phyloP scores from a whole-genome alignment of 2,113 vertebrate species.

The Pimephales promelas region DNA sequence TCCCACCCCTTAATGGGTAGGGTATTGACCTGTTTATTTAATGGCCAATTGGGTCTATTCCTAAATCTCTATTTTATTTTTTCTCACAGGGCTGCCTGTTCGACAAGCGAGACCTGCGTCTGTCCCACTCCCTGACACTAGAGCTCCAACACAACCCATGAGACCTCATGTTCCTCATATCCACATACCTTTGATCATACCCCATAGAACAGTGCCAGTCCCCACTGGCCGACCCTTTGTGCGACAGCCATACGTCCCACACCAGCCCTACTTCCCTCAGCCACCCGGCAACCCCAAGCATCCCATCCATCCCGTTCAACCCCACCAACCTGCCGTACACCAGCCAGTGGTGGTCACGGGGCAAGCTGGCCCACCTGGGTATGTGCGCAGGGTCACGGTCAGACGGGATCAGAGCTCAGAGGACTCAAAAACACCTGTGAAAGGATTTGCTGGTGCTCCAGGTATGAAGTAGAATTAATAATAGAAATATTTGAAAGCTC shows the following conservation, averaged over 20 bases:
- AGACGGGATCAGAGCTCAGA: constrained; percentile 71
- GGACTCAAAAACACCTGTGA: constrained; percentile 71
- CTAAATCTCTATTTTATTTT: not conserved
- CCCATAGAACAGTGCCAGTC: constrained; percentile 47
- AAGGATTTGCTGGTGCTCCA: constrained; percentile 90
- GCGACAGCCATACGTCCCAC: constrained; percentile 46
- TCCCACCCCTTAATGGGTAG: not conserved
- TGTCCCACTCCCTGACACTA: constrained; percentile 51
- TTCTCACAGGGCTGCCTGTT: constrained; percentile 56
- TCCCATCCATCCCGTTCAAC: not conserved
- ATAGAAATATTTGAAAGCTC: not conserved
- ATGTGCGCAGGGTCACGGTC: constrained; percentile 73
- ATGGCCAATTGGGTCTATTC: constrained; percentile 15
- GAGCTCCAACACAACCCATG: constrained; percentile 52
- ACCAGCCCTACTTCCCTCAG: constrained; percentile 57
- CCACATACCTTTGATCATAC: constrained; percentile 71
- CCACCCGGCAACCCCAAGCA: constrained; percentile 60
- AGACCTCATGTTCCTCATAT: constrained; percentile 63
- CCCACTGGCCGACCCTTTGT: not conserved
- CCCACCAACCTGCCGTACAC: constrained; percentile 23
- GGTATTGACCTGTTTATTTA: not conserved
- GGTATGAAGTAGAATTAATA: constrained; percentile 70
- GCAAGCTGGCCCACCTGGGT: constrained; percentile 90
- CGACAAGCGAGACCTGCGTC: constrained; percentile 60
- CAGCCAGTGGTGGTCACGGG: constrained; percentile 81